Base-by-base conservation (phyloP, 2,888 invertebrate genomes). In the Adelphocoris suturalis region DNA sequence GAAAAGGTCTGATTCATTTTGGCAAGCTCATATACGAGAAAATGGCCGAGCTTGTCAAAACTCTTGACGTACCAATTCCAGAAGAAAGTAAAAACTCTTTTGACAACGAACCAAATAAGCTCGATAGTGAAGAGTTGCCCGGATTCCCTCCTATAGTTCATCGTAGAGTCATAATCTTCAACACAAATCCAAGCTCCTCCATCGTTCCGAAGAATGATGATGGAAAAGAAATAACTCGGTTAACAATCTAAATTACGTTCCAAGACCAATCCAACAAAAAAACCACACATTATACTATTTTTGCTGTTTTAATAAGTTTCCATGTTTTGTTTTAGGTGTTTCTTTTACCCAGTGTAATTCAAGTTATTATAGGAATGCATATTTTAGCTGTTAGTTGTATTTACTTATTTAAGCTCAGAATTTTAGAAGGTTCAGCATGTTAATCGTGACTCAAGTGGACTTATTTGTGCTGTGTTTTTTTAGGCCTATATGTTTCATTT, bases 11-110 rank as follows among this genome's bases (percentile, higher is more conserved):
- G 7, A 28, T 85, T 61, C 37, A 85, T 23, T 85, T 85, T n/a
- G 85, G 85, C 1, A 57, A 61, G 27, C 16, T 61, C 2, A 16
- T 85, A 19, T 85, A 57, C 85, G 85, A 85, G n/a, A 28, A 85
- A n/a, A 37, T 85, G 37, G 5, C 57, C 61, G 19, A 61, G 0
- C 37, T 85, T 14, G 52, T 0, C 5, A 82, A 82, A 13, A 11
- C 14, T 27, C 81, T 48, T 28, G 76, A 78, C 68, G 12, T 23
- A 23, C 23, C 23, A 68, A 68, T 0, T n/a, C 23, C 68, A 27
- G 68, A 23, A 23, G 11, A 5, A 23, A 27, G 9, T 23, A 23
- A 3, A 52, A 52, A 52, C 1, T 2, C 68, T 23, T 5, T 11
- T 11, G 68, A 23, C 19, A 9, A 12, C 23, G 27, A 23, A 23